Conservation (phyloP, 2,113 vertebrate genomes). For the Pan troglodytes region DNA sequence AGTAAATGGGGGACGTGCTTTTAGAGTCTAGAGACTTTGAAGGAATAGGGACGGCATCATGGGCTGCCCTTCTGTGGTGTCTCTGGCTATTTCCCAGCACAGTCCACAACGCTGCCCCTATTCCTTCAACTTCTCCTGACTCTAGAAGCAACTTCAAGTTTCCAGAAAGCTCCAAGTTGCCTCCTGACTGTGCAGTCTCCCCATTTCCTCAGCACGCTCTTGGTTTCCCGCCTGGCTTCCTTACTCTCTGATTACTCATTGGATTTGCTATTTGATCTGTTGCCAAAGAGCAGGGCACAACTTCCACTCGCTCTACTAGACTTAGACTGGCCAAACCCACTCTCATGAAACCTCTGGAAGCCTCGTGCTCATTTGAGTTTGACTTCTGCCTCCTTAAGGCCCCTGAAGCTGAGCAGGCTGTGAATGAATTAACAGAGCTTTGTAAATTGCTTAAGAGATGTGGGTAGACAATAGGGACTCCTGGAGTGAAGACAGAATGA, state of each 20-base stretch:
- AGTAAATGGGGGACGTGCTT: not conserved
- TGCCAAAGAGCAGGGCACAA: not conserved
- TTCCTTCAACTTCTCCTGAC: not conserved
- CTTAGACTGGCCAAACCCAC: not conserved
- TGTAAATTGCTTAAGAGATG: not conserved
- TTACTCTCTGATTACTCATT: not conserved
- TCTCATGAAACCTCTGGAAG: not conserved
- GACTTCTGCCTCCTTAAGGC: not conserved
- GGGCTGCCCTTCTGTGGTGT: not conserved
- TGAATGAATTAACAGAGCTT: not conserved
- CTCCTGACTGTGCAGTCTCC: not conserved
- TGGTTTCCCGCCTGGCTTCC: not conserved
- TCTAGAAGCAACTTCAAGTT: not conserved
- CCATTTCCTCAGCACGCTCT: not conserved
- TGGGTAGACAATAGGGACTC: not conserved
- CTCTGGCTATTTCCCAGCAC: not conserved
- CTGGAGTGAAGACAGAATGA: not conserved
- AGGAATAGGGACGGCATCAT: not conserved
- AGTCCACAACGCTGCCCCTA: rapidly evolving
- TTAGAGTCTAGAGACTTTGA: not conserved
- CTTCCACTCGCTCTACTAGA: not conserved
- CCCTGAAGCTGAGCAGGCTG: not conserved
- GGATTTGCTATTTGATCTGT: not conserved
- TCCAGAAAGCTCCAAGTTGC: not conserved
- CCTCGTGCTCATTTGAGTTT: not conserved